These are phyloP conservation scores for Hybognathus amarus DNA, from an alignment of 2,797 vertebrate species.

Conservation along the genomic window DNA sequence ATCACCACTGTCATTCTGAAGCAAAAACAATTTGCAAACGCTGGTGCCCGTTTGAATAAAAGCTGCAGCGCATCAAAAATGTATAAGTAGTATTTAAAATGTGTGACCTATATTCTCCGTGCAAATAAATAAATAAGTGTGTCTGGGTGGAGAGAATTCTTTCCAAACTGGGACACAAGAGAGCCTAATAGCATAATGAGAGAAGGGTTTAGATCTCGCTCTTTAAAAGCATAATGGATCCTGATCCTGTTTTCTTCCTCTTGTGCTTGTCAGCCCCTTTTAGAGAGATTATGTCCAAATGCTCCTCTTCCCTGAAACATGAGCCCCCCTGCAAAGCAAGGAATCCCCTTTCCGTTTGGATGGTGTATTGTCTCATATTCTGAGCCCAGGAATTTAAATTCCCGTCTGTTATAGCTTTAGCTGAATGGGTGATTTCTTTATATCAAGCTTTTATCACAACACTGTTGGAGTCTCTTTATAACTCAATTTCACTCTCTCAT, in stretches of 20 bases:
- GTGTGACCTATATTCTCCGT: conserved; percentile 79
- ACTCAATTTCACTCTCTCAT: not conserved
- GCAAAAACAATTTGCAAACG: conserved; percentile 62
- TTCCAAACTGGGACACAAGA: conserved; percentile 72
- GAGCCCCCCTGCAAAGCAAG: conserved; percentile 26
- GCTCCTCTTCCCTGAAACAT: conserved; percentile 54
- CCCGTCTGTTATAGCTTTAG: not conserved
- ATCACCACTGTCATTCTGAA: conserved; percentile 37
- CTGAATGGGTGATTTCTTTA: not conserved
- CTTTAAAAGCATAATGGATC: conserved; percentile 64
- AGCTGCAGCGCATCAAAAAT: conserved; percentile 79
- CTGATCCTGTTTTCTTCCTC: conserved; percentile 61
- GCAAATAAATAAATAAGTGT: conserved; percentile 80
- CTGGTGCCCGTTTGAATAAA: conserved; percentile 73
- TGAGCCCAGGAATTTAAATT: not conserved
- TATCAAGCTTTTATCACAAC: conserved; percentile 4
- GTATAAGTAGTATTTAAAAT: conserved; percentile 74
- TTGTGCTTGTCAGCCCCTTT: conserved; percentile 43
- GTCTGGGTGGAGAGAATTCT: conserved; percentile 70
- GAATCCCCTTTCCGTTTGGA: conserved; percentile 43
- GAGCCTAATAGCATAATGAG: conserved; percentile 69
- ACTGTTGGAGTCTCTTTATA: not conserved
- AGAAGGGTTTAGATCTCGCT: conserved; percentile 68
- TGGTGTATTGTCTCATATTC: not conserved
- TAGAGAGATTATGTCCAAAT: conserved; percentile 58